Evolutionary conservation across 2,797 vertebrate species (phyloP), one percentile per base, ranked within the genome.

Genomic region (Helicolenus hilgendorfi): DNA sequence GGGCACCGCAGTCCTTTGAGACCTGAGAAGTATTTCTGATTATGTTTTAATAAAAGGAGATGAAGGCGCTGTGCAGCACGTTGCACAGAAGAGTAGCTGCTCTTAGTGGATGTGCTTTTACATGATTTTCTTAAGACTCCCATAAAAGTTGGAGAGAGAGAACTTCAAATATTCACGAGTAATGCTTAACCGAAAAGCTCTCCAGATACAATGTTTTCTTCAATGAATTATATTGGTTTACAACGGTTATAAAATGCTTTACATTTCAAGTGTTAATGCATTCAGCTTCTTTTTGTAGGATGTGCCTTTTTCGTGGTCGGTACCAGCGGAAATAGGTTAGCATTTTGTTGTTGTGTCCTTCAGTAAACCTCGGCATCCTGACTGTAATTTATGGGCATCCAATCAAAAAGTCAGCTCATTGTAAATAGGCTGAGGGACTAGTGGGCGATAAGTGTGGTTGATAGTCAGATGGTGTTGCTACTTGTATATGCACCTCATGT

Each of bases 401-500:
- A 31, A 55, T 88, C 41, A 83, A 72, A 83, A 71, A 70, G 53
- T 55, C 36, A 6, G 63, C 79, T 81, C 70, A 26, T 72, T 77
- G 70, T 76, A 60, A 88, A 77, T 27, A 24, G 14, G n/a, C 36
- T 64, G 58, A 81, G 15, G 24, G 24, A 62, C 62, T 41, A 35
- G 13, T 56, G 72, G 88, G 59, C 63, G 82, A 81, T 76, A n/a
- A 62, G 64, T 56, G 20, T 77, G 75, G 63, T 33, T 81, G 79
- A 77, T 79, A 73, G 41, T 89, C 81, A 35, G 72, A 81, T 65
- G 70, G 64, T 58, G 71, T 49, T 49, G 58, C 81, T 77, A 29
- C 81, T 91, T 92, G 56, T 29, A 62, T 36, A 87, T 83, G 88
- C 76, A 59, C 35, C 45, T 87, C 85, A 63, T 78, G 86, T 88